phyloP scores from a whole-genome alignment of 2,888 invertebrate genomes.

The Calameuta filiformis region DNA sequence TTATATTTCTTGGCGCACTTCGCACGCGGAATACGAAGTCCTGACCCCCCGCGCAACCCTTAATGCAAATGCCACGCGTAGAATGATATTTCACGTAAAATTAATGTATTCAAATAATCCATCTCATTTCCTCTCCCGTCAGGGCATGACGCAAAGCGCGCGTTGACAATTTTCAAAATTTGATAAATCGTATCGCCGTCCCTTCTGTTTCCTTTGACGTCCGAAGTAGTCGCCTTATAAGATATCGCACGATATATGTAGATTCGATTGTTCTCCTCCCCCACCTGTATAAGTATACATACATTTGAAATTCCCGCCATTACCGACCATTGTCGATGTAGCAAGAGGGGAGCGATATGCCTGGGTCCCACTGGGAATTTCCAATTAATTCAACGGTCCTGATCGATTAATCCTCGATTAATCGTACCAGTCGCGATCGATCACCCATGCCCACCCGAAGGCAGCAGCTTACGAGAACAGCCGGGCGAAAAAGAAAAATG shows the following conservation, averaged over 20 bases:
- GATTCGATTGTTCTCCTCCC: not conserved
- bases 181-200: slow-evolving; percentile 32
- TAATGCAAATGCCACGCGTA: slow-evolving; percentile 43
- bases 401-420: slow-evolving; percentile 37
- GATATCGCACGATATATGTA: not conserved
- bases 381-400: slow-evolving; percentile 37
- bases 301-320: not conserved
- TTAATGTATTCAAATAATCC: slow-evolving; percentile 46
- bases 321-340: too few species aligned
- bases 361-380: slow-evolving; percentile 25
- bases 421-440: not conserved
- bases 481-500: not conserved
- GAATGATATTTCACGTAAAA: slow-evolving; percentile 37
- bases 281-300: not conserved
- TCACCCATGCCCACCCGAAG: not conserved
- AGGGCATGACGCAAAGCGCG: not conserved
- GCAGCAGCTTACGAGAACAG: not conserved
- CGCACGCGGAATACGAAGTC: slow-evolving; percentile 27
- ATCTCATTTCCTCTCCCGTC: slow-evolving; percentile 45
- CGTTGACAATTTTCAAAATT: slow-evolving; percentile 27
- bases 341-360: not conserved
- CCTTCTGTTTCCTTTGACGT: slow-evolving; percentile 1
- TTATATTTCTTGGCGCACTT: slow-evolving; percentile 3
- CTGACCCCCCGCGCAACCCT: slow-evolving; percentile 20
- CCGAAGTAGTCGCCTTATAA: not conserved